These are phyloP conservation scores for Guaruba guarouba DNA, from an alignment of 2,113 vertebrate species.

Conservation along the genomic window DNA sequence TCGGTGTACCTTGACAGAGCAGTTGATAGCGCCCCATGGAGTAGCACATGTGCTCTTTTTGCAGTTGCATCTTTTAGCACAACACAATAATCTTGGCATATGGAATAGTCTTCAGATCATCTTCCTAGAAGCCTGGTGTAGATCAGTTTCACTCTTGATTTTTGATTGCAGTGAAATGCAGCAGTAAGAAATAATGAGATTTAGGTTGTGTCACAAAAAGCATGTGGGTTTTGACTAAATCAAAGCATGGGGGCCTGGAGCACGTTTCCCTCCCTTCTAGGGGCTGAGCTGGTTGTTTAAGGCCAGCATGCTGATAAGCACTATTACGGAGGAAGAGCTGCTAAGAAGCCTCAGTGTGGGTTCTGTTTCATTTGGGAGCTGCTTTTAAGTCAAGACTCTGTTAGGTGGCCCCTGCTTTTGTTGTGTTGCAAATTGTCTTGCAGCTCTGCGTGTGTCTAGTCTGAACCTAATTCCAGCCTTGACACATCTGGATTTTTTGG, in stretches of 20 bases:
- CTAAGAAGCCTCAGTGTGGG: neutral
- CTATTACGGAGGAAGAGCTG: neutral
- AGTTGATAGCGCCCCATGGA: too few relatives aligned
- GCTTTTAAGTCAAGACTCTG: neutral
- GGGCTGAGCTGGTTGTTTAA: neutral
- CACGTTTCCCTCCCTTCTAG: neutral
- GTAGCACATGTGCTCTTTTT: too few relatives aligned
- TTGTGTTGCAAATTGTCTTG: neutral
- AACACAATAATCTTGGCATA: too few relatives aligned
- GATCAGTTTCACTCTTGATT: neutral
- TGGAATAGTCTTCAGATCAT: neutral
- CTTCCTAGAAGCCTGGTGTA: neutral
- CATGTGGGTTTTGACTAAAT: neutral
- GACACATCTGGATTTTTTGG: neutral
- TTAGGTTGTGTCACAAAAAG: neutral
- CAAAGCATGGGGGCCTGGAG: neutral
- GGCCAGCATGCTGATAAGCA: neutral
- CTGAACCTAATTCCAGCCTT: neutral
- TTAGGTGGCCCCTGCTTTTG: neutral
- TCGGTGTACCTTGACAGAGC: too few relatives aligned
- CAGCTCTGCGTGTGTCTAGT: neutral
- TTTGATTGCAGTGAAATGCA: neutral
- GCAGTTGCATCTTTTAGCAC: too few relatives aligned
- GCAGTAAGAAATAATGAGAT: neutral
- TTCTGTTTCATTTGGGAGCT: neutral